Evolutionary conservation across 1,140 invertebrate species (phyloP), one percentile per base, ranked within the genome.

Genomic region (Zaprionus inermis): DNA sequence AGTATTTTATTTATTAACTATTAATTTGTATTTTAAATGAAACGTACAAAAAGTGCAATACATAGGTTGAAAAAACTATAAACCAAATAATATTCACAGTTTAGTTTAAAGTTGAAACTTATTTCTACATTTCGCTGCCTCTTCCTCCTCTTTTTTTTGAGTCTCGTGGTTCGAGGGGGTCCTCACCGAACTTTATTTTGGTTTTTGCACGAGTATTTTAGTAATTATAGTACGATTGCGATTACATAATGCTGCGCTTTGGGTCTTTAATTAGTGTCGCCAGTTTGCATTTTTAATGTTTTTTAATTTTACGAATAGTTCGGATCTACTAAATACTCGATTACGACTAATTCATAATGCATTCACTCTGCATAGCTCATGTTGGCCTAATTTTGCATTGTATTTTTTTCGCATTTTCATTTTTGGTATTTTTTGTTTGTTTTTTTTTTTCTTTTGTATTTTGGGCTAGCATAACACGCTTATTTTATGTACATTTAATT

Each of bases 1-100:
- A 52, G 49, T 79, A 68, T 66, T 73, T 67, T 81, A 81, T 64
- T 76, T 38, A 78, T 82, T 70, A 74, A 70, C 58, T 82, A 81
- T 78, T 68, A 67, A 76, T 76, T 81, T 49, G 44, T 71, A 76
- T 32, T 72, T 52, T 55, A 76, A 80, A 81, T 56, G 24, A 78
- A 82, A 78, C 30, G 61, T 81, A 76, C 41, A 76, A 78, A 82
- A 72, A 51, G 32, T 81, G 78, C 54, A 67, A 58, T 65, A 81
- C 79, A 81, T 76, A 76, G 75, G 72, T 72, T 38, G 34, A 64
- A 68, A 44, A 61, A 59, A 38, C 34, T 66, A 76, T 34, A 82
- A 82, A 68, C 68, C 49, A 52, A 82, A 78, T 58, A 10, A 74
- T 72, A 82, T 78, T 78, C 60, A 72, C 76, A 82, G 70, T 71